Evolutionary conservation across 2,113 vertebrate species (phyloP), one percentile per base, ranked within the genome.

Genomic region (Conger conger): DNA sequence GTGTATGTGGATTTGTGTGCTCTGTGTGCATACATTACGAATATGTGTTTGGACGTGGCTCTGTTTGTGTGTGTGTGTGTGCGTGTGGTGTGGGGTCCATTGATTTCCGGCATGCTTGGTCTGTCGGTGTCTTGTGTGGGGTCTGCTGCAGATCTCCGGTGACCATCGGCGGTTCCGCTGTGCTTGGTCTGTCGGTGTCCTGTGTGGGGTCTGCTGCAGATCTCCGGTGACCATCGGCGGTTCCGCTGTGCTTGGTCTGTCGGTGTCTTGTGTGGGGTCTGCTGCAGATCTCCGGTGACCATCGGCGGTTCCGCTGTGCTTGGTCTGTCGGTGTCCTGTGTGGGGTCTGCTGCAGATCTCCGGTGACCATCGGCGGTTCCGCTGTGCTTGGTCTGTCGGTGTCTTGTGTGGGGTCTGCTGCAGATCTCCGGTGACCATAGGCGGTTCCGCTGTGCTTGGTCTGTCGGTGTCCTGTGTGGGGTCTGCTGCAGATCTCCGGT

Each of bases 31-130:
- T 20, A 81, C 38, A 81, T 30, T 33, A 35, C 60, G 53, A 17
- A 18, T 85, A 4, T 82, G 13, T 86, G 11, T 80, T 38, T 11
- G 8, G 79, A n/a, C 0, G 84, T 54, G 77, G 40, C 40, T 42
- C 9, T 13, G 78, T 63, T 63, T 85, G 53, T 82, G 37, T 79
- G 54, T 73, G 73, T 84, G 38, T 80, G n/a, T 83, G 7, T 54
- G 80, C 5, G 84, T 86, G 63, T 33, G 5, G 23, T 20, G 23
- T 76, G 16, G 68, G 76, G n/a, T 78, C 35, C 81, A 82, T 82
- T 54, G 40, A 76, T 63, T 45, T 23, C 36, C 18, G 36, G 33
- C 35, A 16, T 79, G 45, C n/a, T 2, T 23, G 50, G 38, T 33
- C n/a, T 27, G 37, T 27, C 37, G n/a, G 63, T 42, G 63, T 45